Conservation (phyloP, 2,888 invertebrate genomes). For the Aethes cnicana region DNA sequence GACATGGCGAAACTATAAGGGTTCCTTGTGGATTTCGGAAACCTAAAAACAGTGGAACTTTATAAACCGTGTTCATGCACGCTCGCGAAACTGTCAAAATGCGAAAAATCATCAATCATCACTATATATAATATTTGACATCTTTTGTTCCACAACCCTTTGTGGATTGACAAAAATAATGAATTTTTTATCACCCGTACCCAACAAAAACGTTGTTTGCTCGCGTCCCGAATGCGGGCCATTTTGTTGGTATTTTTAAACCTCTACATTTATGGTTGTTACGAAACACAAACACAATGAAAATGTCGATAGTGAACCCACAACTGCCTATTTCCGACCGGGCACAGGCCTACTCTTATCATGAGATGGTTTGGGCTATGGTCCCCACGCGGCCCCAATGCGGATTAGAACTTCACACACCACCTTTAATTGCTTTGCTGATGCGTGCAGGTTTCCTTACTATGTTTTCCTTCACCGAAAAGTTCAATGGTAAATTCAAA, state of each 20-base stretch:
- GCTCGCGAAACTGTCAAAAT: conserved; percentile 7
- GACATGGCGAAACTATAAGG: too few relatives aligned
- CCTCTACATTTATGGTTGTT: conserved; percentile 37
- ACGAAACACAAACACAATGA: conserved; percentile 40
- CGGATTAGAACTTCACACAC: too few relatives aligned
- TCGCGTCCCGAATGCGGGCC: conserved; percentile 51
- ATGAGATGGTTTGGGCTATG: too few relatives aligned
- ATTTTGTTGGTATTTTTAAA: conserved; percentile 41
- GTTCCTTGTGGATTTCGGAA: too few relatives aligned
- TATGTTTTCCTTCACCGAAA: too few relatives aligned
- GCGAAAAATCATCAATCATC: conserved; percentile 22
- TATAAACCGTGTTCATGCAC: background rate
- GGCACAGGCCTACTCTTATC: too few relatives aligned
- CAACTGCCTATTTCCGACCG: too few relatives aligned
- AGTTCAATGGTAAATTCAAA: too few relatives aligned
- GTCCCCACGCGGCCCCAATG: too few relatives aligned
- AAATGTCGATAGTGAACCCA: conserved; percentile 51
- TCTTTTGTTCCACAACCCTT: conserved; percentile 34
- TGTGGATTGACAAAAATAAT: conserved; percentile 36
- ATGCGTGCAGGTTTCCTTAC: too few relatives aligned
- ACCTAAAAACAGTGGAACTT: background rate
- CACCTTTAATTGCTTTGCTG: too few relatives aligned
- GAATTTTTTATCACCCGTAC: conserved; percentile 37
- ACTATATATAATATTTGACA: conserved; percentile 27
- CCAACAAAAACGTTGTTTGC: conserved; percentile 45